Evolutionary conservation across 2,113 vertebrate species (phyloP).

Genomic region (Bujurquina vittata): DNA sequence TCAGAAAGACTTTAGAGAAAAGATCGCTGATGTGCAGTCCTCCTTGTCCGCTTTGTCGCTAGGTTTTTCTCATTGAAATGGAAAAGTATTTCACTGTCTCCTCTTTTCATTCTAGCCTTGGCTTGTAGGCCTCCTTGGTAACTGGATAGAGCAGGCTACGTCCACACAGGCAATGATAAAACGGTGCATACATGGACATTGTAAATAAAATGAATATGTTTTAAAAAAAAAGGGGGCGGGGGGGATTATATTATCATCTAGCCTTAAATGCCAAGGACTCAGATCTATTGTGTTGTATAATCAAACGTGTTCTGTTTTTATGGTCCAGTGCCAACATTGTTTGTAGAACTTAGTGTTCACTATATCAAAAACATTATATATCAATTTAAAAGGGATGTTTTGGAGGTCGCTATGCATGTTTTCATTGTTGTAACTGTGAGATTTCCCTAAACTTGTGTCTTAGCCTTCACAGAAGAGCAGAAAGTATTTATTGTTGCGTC

Average conservation of each 20-base stretch:
- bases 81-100: slow-evolving; percentile 25
- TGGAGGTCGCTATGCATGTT: too few species aligned
- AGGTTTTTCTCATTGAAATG: slow-evolving; percentile 23
- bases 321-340: neutral
- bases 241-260: neutral
- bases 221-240: neutral
- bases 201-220: neutral
- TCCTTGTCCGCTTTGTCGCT: slow-evolving; percentile 49
- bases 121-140: slow-evolving; percentile 20
- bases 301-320: neutral
- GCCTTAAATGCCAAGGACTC: neutral
- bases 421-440: too few species aligned
- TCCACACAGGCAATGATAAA: neutral
- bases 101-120: slow-evolving; percentile 21
- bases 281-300: neutral
- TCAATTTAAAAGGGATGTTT: neutral
- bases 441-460: neutral
- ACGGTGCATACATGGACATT: neutral
- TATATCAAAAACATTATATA: neutral
- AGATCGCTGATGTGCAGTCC: slow-evolving; percentile 21
- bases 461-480: neutral
- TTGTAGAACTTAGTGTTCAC: neutral
- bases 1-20: slow-evolving; percentile 22
- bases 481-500: neutral
- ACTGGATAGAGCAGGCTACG: slow-evolving; percentile 6